phyloP scores from a whole-genome alignment of 2,888 invertebrate genomes.

The Pseudococcus viburni region DNA sequence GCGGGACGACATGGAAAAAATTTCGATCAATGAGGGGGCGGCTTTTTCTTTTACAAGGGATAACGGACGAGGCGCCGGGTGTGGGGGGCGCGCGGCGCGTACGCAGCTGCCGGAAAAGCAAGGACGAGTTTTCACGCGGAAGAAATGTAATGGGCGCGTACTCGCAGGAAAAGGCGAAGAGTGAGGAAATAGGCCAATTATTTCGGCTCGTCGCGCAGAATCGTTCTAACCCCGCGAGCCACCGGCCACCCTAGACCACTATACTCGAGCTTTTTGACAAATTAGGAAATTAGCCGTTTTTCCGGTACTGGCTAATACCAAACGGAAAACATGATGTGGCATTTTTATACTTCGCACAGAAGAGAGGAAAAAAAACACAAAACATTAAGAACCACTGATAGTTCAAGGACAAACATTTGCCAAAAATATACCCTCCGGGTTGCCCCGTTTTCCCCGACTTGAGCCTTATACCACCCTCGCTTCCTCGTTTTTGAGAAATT shows the following conservation, averaged over 20 bases:
- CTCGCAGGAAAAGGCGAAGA: constrained; percentile 37
- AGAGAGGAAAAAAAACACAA: constrained; percentile 1
- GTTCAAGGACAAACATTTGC: constrained; percentile 37
- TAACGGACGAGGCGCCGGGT: neutral
- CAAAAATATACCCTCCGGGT: neutral
- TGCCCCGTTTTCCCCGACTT: neutral
- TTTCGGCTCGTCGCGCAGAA: constrained; percentile 66
- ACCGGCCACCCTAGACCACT: neutral
- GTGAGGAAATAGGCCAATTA: constrained; percentile 65
- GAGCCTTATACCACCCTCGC: neutral
- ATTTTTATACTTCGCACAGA: neutral
- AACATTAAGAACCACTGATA: constrained; percentile 39
- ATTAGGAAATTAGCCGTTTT: constrained; percentile 62
- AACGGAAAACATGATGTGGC: constrained; percentile 50
- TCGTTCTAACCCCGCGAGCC: constrained; percentile 42
- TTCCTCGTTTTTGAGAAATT: constrained; percentile 1
- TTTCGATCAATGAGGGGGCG: constrained; percentile 61
- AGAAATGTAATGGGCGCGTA: constrained; percentile 63
- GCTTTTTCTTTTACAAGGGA: constrained; percentile 50
- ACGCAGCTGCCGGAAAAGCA: constrained; percentile 65
- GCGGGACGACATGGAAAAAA: constrained; percentile 37
- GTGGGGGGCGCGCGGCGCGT: constrained; percentile 55
- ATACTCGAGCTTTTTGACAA: constrained; percentile 62
- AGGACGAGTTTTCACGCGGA: constrained; percentile 66
- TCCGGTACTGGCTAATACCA: constrained; percentile 52